phyloP scores from a whole-genome alignment of 2,888 invertebrate species.

The Acleris holmiana region DNA sequence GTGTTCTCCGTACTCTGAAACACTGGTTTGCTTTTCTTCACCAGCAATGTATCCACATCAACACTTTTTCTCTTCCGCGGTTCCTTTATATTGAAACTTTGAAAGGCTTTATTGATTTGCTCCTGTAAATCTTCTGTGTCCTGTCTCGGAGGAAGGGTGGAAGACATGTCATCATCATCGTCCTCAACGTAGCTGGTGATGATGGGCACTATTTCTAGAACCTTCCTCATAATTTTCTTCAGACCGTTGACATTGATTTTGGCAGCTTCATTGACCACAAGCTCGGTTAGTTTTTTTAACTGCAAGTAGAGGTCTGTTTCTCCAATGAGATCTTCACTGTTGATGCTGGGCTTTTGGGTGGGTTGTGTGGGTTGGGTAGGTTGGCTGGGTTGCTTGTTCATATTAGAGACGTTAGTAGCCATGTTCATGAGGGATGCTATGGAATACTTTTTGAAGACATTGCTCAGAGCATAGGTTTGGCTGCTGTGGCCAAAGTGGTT shows the following conservation, averaged over 20 bases:
- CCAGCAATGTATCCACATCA: not conserved
- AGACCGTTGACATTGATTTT: constrained; percentile 51
- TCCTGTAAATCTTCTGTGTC: constrained; percentile 3
- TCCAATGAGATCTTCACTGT: constrained; percentile 24
- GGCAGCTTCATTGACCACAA: constrained; percentile 52
- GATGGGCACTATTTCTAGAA: constrained; percentile 58
- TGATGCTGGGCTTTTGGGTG: not conserved
- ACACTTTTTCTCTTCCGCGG: constrained; percentile 2
- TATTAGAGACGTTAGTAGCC: not conserved
- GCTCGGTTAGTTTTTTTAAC: constrained; percentile 58
- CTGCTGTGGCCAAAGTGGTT: constrained; percentile 55
- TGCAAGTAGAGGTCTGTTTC: constrained; percentile 53
- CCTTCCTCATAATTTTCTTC: constrained; percentile 54
- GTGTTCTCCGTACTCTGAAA: constrained; percentile 33
- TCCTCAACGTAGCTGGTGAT: constrained; percentile 51
- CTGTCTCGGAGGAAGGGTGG: not conserved
- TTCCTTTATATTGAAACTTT: constrained; percentile 1
- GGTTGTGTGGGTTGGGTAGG: not conserved
- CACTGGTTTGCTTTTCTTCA: constrained; percentile 11
- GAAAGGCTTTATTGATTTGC: constrained; percentile 9
- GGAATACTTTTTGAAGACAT: constrained; percentile 51
- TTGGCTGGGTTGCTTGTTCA: constrained; percentile 36
- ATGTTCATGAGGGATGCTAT: constrained; percentile 50
- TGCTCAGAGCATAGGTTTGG: constrained; percentile 43
- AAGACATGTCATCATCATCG: constrained; percentile 31